These are phyloP conservation scores for Enteromius trimaculatus DNA, from an alignment of 2,797 vertebrate species.

Conservation along the genomic window DNA sequence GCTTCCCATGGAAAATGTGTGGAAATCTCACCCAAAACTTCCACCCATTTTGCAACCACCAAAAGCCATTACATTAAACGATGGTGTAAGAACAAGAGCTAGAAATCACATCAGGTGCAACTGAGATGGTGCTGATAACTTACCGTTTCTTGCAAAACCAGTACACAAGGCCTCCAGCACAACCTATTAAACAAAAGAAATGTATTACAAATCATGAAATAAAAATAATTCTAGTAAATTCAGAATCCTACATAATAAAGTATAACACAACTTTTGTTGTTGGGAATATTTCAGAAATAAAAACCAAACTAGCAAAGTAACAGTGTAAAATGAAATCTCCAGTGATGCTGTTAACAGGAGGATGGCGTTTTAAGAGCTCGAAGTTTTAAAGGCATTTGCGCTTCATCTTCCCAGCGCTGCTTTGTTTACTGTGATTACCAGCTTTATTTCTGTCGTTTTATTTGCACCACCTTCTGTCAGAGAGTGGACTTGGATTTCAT, in stretches of 20 bases:
- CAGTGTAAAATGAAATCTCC: too few relatives aligned
- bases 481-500: too few relatives aligned
- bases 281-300: background rate
- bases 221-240: background rate
- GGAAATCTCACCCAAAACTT: background rate
- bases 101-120: background rate
- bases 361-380: too few relatives aligned
- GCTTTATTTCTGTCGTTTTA: too few relatives aligned
- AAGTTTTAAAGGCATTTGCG: too few relatives aligned
- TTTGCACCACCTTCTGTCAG: too few relatives aligned
- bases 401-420: too few relatives aligned
- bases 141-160: background rate
- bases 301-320: too few relatives aligned
- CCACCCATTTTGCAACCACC: background rate
- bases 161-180: accelerated
- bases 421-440: too few relatives aligned
- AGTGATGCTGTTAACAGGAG: too few relatives aligned
- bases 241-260: background rate
- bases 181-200: background rate
- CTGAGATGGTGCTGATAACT: background rate
- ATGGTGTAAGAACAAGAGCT: background rate
- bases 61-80: background rate
- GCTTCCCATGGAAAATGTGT: background rate
- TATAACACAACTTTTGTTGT: background rate
- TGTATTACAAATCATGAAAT: background rate